phyloP scores from a whole-genome alignment of 2,113 vertebrate genomes.

The Galeopterus variegatus region DNA sequence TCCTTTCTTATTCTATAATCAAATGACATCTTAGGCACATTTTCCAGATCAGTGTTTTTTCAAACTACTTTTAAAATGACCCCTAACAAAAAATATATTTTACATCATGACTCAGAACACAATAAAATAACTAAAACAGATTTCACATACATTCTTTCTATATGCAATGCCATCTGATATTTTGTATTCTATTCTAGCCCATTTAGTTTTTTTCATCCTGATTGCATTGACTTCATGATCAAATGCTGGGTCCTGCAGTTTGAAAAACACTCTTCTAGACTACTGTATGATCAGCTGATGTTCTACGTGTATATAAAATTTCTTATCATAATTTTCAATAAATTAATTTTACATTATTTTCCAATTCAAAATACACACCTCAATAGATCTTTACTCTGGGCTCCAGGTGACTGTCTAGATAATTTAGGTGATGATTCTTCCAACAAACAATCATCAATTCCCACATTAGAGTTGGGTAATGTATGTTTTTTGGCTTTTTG shows the following conservation, averaged over 20 bases:
- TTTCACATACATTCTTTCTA: slow-evolving; percentile 42
- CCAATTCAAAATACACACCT: slow-evolving; percentile 86
- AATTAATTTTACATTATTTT: slow-evolving; percentile 50
- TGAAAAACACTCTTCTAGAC: slow-evolving; percentile 54
- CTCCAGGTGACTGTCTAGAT: slow-evolving; percentile 86
- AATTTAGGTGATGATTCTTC: slow-evolving; percentile 90
- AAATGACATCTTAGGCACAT: slow-evolving; percentile 21
- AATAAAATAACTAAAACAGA: slow-evolving; percentile 25
- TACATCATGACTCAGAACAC: neutral
- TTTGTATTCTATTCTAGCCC: slow-evolving; percentile 2
- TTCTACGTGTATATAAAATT: neutral
- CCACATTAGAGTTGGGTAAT: slow-evolving; percentile 80
- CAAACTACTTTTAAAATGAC: slow-evolving; percentile 44
- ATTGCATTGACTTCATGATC: slow-evolving; percentile 5
- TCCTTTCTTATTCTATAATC: slow-evolving; percentile 17
- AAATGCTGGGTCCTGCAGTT: neutral
- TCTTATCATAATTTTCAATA: slow-evolving; percentile 48
- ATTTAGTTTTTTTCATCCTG: neutral
- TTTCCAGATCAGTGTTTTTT: slow-evolving; percentile 30
- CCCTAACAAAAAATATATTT: slow-evolving; percentile 1
- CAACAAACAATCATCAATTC: slow-evolving; percentile 83
- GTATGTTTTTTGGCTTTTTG: slow-evolving; percentile 83
- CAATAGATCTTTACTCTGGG: slow-evolving; percentile 82
- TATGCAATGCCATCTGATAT: neutral
- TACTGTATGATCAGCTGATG: slow-evolving; percentile 24